These are phyloP conservation scores for Cichlasoma orientale DNA, from an alignment of 2,797 vertebrate genomes.

Conservation along the genomic window DNA sequence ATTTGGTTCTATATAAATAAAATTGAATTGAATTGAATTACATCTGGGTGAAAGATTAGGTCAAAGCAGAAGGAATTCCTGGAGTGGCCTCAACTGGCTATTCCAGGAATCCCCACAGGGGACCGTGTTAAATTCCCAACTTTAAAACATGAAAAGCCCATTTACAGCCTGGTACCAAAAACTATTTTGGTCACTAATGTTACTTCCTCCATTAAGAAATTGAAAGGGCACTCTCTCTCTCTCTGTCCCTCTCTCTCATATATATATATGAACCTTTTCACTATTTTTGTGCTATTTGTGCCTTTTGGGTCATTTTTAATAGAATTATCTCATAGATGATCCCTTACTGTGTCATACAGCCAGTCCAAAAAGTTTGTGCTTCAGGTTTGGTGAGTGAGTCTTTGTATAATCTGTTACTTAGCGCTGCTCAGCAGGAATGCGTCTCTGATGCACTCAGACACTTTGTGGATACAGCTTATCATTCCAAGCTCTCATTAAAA, in stretches of 20 bases:
- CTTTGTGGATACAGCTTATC: not conserved
- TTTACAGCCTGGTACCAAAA: not conserved
- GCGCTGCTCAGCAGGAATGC: not conserved
- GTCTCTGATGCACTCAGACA: not conserved
- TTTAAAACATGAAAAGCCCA: not conserved
- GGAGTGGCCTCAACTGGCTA: not conserved
- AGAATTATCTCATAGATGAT: not conserved
- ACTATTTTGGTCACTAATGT: not conserved
- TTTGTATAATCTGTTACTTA: not conserved
- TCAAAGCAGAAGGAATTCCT: not conserved
- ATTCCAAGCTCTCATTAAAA: not conserved
- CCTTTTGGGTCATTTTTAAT: not conserved
- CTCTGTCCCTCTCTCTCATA: too few relatives aligned
- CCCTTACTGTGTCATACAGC: fast-evolving
- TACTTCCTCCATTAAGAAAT: not conserved
- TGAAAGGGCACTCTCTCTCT: not conserved
- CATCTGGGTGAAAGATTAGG: not conserved
- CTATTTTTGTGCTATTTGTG: fast-evolving
- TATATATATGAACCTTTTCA: too few relatives aligned
- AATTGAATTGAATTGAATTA: too few relatives aligned
- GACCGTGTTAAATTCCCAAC: too few relatives aligned
- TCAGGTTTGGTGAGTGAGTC: not conserved
- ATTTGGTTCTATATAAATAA: too few relatives aligned
- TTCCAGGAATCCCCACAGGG: not conserved
- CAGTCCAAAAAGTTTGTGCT: not conserved